Base-by-base conservation (phyloP, 2,888 invertebrate species). In the Petrophora chlorosata region DNA sequence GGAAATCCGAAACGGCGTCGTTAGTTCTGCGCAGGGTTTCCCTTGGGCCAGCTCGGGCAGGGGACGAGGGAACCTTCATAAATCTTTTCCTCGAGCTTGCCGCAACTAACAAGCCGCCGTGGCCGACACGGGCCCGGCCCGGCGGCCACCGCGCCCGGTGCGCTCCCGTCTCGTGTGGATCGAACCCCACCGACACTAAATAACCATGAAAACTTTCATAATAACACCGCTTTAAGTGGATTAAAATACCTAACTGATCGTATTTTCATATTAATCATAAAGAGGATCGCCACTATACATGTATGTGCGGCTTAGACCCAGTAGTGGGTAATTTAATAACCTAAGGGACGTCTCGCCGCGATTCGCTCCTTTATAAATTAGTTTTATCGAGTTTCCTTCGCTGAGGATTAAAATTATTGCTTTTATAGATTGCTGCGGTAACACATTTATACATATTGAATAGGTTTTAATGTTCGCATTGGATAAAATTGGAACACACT, bases 1-100 rank as follows among this genome's bases (percentile, higher is more conserved):
- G 67, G 86, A 85, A 86, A 87, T 85, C 80, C 82, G 83, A 85
- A 80, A 79, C 82, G 83, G 79, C 79, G 70, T 86, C 86, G 87
- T 89, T 88, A 87, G 85, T 84, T 88, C 76, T 76, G 77, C 78
- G 74, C 69, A 64, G 73, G 79, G 73, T 71, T 71, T 84, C 88
- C 88, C 82, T 65, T 70, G 87, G 85, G 86, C 76, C 76, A 76
- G 75, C 76, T 69, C 75, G 79, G 74, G 75, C 63, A 69, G 76
- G 73, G 82, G 82, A 81, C 79, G 78, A 63, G 73, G 73, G 70
- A 76, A 87, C 88, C 86, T 80, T 78, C 80, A 88, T 88, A 88
- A 89, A 89, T 89, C 90, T 88, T 82, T 82, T 85, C 79, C 79
- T 74, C 79, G 74, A 79, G 78, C 79, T 77, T 70, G 77, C 81